Base-by-base conservation (phyloP, 2,888 invertebrate species). In the Entomobrya multifasciata region DNA sequence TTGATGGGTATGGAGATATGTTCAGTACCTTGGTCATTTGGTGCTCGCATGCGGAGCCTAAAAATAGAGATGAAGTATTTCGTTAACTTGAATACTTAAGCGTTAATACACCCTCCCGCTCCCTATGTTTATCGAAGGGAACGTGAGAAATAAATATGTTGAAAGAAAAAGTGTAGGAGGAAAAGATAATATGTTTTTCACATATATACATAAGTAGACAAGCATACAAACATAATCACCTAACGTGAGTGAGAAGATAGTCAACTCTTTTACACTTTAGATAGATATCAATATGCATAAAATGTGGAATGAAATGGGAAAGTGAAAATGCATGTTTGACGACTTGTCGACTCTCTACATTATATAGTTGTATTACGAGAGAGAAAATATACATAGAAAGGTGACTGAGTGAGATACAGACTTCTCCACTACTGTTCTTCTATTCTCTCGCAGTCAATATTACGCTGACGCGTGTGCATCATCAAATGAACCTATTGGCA, bases 401-500 rank as follows among this genome's bases (percentile, higher is more conserved):
- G n/a, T 5, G 36, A n/a, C 65, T 17, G 36, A 22, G 41, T n/a
- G 72, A 36, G 17, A 65, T 36, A 65, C 62, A 65, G 20, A 49
- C n/a, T n/a, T n/a, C n/a, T n/a, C n/a, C n/a, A n/a, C n/a, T 27
- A 52, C 27, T 72, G 49, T 27, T 1, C 44, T 2, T 11, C 20
- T 41, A 1, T 65, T 41, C 22, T 67, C 67, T 8, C 22, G 5
- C 20, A n/a, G n/a, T 27, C n/a, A n/a, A 5, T 55, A n/a, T 1
- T 57, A 25, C 65, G 74, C 70, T 78, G 62, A 80, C 79, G 78
- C 79, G 86, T 78, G 72, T 82, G 79, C 84, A 85, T 85, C n/a
- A n/a, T n/a, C 74, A 86, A 86, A 81, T 86, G 81, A 86, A 74
- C 25, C 81, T 81, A 81, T 86, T 86, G 80, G 74, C 79, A 72